Evolutionary conservation across 1,140 invertebrate species (phyloP), one percentile per base, ranked within the genome.

Genomic region (Ladona fulva): DNA sequence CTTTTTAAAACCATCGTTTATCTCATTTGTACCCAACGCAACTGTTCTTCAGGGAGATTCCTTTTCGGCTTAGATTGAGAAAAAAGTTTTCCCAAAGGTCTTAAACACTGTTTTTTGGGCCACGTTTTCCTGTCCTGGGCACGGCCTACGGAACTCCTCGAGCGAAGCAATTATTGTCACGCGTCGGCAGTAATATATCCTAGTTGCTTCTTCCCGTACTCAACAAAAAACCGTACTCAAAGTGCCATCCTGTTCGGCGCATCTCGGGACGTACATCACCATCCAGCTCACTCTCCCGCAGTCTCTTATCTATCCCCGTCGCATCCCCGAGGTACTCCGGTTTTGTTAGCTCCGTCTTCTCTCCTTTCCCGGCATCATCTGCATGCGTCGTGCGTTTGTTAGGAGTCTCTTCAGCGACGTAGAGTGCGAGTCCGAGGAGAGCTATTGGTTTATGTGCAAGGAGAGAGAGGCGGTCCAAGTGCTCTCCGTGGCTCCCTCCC

Each of bases 111-210:
- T 5, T 66, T 66, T 66, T 66, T 22, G 52, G 52, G 52, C n/a
- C 16, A 22, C 52, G 52, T 16, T 22, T 22, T 5, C 52, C 52
- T 66, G 52, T 66, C 52, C 14, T 12, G n/a, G 52, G n/a, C 52
- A 66, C 52, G 52, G 12, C 14, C 52, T 52, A 52, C 44, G 44
- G 44, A 11, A 19, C 44, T 16, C 52, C 14, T 66, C 52, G 52
- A 66, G 52, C n/a, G 44, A 52, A 19, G 44, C 52, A 66, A 66
- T 66, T 66, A 66, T 66, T 66, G 52, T 66, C 52, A 66, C n/a
- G 52, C 52, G 16, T 66, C n/a, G 52, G 52, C 3, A 19, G 16
- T 66, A 3, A 66, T 66, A 66, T 66, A 66, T 66, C 52, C 52
- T 66, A 66, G 52, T 66, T 66, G 3, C 52, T 22, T 16, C 52